These are phyloP conservation scores for Netelia fuscicornis DNA, from an alignment of 2,888 invertebrate genomes.

Conservation along the genomic window DNA sequence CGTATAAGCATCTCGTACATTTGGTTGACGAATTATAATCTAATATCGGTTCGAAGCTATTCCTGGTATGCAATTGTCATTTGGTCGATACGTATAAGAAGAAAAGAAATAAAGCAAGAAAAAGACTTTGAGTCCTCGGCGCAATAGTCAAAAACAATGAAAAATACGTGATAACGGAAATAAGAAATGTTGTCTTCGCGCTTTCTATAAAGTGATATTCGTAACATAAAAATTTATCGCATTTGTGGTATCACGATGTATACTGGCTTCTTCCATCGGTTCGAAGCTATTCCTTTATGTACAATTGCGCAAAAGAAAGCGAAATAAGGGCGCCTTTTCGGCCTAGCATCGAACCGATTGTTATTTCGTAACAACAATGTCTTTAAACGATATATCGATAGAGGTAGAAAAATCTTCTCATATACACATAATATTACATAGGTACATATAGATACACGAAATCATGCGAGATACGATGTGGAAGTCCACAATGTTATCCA, in stretches of 20 bases:
- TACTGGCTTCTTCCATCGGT: not conserved
- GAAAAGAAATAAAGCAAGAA: not conserved
- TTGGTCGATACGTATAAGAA: not conserved
- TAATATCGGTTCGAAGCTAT: constrained; percentile 9
- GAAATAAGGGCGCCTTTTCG: constrained; percentile 11
- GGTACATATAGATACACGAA: constrained; percentile 66
- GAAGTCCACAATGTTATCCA: constrained; percentile 33
- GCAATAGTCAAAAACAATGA: not conserved
- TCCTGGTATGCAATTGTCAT: constrained; percentile 12
- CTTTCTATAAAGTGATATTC: too few species aligned
- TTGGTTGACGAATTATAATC: not conserved
- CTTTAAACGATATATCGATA: constrained; percentile 54
- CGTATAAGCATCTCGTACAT: not conserved
- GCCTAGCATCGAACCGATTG: constrained; percentile 27
- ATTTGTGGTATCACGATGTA: not conserved
- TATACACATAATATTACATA: constrained; percentile 68
- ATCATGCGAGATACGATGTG: constrained; percentile 40
- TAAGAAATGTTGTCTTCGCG: not conserved
- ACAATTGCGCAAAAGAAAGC: constrained; percentile 11
- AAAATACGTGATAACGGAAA: not conserved
- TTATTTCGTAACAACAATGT: constrained; percentile 20
- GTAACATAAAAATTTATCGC: not conserved
- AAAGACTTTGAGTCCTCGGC: not conserved
- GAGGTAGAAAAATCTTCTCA: constrained; percentile 66
- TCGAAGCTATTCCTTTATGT: constrained; percentile 16